Percentiles rank a stretch among this genome's conserved stretches.
These are phyloP conservation scores for Ephialtes manifestator DNA, from an alignment of 2,888 invertebrate genomes.

Conservation along the genomic window DNA sequence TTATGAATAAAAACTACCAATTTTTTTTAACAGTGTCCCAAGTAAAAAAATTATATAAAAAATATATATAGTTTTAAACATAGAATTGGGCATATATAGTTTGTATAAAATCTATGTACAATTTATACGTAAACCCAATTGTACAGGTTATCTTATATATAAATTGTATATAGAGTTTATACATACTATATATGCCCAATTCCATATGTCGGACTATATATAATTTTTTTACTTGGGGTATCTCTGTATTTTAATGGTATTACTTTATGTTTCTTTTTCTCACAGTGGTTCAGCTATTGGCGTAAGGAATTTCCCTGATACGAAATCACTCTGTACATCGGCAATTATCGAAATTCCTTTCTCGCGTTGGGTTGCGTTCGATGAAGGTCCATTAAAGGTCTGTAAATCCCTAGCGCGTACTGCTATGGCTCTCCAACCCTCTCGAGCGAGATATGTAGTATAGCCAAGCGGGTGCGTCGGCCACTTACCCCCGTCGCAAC, in stretches of 20 bases:
- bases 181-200: too few species aligned
- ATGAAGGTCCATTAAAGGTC: slow-evolving; percentile 80
- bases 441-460: slow-evolving; percentile 50
- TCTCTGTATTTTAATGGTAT: neutral
- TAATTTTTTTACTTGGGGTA: neutral
- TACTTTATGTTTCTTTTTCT: neutral
- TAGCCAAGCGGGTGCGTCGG: slow-evolving; percentile 65
- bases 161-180: too few species aligned
- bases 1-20: too few species aligned
- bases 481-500: slow-evolving; percentile 64
- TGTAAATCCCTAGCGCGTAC: slow-evolving; percentile 80
- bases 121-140: too few species aligned
- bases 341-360: slow-evolving; percentile 80
- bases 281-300: neutral
- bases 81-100: too few species aligned
- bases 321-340: slow-evolving; percentile 73
- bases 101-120: too few species aligned
- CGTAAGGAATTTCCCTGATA: slow-evolving; percentile 32
- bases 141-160: too few species aligned
- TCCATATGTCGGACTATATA: too few species aligned
- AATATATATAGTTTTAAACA: too few species aligned
- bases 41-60: too few species aligned
- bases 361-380: slow-evolving; percentile 69
- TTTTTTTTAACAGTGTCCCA: too few species aligned
- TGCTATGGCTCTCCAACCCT: slow-evolving; percentile 55